Base-by-base conservation (phyloP, 2,113 vertebrate species). In the Rhea pennata region DNA sequence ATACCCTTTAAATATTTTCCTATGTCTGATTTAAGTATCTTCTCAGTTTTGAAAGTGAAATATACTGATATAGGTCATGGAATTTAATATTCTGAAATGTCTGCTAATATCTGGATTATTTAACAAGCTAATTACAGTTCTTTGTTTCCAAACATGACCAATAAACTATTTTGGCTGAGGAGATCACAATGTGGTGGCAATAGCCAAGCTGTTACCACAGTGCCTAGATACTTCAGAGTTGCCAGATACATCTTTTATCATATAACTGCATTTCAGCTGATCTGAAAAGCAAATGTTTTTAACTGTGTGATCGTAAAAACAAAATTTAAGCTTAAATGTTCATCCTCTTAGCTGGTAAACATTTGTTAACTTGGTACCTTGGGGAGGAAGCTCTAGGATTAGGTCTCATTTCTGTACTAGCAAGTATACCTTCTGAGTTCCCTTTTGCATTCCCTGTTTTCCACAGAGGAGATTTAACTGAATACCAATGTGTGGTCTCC, bases 121-220 rank as follows among this genome's bases (percentile, higher is more conserved):
- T 97, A 95, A 95, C 83, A 71, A 94, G 76, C 61, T 96, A 92
- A 88, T 96, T 96, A 87, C 13, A 17, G 82, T 90, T 82, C 58
- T 94, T 88, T 93, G 59, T 85, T 93, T 96, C 83, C 85, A 93
- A 92, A 96, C 65, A 92, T 92, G 95, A 88, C 95, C 90, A 92
- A 15, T 66, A 79, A 90, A 91, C 59, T 91, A 50, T 84, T 86
- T 93, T 0, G 72, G 87, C 90, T 82, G 85, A 88, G 94, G 94
- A 96, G 69, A 87, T 44, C 78, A 91, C 80, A 88, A 36, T 54
- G 88, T 95, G 79, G 92, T 84, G 86, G 88, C 91, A 92, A 84
- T 95, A 94, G 90, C 40, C 64, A 93, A 94, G 86, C 94, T 96
- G 83, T 93, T 96, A 64, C 50, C 42, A 64, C 82, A 71, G 69